Base-by-base conservation (phyloP, 2,113 vertebrate genomes). In the Amphiprion ocellaris region DNA sequence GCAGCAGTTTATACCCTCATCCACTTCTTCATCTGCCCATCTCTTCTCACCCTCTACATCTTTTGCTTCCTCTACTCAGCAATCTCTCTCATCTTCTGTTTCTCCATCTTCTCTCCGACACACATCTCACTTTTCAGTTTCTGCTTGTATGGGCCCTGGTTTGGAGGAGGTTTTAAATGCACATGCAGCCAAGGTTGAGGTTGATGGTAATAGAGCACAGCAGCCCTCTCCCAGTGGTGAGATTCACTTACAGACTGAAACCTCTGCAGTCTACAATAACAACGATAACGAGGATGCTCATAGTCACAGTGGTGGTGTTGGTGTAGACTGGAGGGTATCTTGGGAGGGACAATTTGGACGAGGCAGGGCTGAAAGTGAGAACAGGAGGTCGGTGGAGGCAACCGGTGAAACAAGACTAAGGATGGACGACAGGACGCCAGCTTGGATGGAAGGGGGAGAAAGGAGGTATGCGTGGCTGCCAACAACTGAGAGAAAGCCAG, bases 1-100 rank as follows among this genome's bases (percentile, higher is more conserved):
- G 71, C 97, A 98, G 86, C 88, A 91, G 83, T 86, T 88, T 63
- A 70, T 71, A 1, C 94, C 96, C 41, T 94, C 94, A 19, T 63
- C 80, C 46, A 11, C 21, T 16, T 72, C 71, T 33, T 76, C 73
- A 50, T 81, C 75, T 54, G 41, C 58, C 47, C 58, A 58, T 71
- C 58, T 61, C 44, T 26, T 41, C 7, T 72, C 84, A 62, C 2
- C 61, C 2, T 77, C 52, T 15, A 41, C 53, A 8, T 68, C 77
- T 54, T 66, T 24, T 10, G 39, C 62, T 68, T 82, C 53, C 44
- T 84, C 74, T 17, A 24, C 44, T 62, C 74, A 60, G 11, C 23
- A n/a, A 14, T 81, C 83, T 60, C n/a, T 78, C 30, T 50, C 56
- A 33, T 69, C 60, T 17, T 67, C 79, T 65, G 16, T 39, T 24